Evolutionary conservation across 2,797 vertebrate genomes (phyloP).

Genomic region (Harpagifer antarcticus): DNA sequence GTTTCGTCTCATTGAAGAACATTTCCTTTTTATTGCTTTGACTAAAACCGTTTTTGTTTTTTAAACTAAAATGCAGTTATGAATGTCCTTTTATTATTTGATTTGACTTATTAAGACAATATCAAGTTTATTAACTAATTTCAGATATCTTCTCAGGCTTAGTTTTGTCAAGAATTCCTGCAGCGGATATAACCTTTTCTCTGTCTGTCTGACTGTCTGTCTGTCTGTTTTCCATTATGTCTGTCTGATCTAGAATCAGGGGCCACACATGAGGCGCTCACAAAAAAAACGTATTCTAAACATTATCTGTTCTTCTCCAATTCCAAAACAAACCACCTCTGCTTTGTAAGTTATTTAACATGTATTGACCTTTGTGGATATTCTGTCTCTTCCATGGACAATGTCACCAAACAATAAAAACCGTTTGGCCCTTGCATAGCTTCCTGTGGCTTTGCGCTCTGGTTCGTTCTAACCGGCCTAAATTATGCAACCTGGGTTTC

Average conservation of each 20-base stretch:
- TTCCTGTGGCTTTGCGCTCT: constrained; percentile 64
- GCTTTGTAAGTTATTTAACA: neutral
- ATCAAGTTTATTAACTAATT: neutral
- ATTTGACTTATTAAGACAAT: constrained; percentile 2
- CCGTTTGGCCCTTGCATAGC: constrained; percentile 18
- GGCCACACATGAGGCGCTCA: constrained; percentile 25
- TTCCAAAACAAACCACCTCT: neutral
- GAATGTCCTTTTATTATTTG: neutral
- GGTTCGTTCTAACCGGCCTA: constrained; percentile 58
- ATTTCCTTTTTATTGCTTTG: neutral
- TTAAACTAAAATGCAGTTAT: rapidly evolving
- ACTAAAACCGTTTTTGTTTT: neutral
- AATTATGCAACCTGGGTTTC: constrained; percentile 73
- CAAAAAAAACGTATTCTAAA: constrained; percentile 2
- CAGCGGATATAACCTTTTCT: neutral
- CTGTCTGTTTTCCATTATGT: constrained; percentile 29
- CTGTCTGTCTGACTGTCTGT: constrained; percentile 59
- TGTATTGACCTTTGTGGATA: neutral
- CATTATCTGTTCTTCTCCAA: neutral
- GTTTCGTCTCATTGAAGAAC: constrained; percentile 16
- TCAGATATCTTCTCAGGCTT: constrained; percentile 14
- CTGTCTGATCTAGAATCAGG: constrained; percentile 48
- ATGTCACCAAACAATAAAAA: constrained; percentile 36
- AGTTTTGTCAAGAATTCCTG: neutral
- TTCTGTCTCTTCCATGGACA: neutral